phyloP scores from a whole-genome alignment of 2,113 vertebrate species.

The human region DNA sequence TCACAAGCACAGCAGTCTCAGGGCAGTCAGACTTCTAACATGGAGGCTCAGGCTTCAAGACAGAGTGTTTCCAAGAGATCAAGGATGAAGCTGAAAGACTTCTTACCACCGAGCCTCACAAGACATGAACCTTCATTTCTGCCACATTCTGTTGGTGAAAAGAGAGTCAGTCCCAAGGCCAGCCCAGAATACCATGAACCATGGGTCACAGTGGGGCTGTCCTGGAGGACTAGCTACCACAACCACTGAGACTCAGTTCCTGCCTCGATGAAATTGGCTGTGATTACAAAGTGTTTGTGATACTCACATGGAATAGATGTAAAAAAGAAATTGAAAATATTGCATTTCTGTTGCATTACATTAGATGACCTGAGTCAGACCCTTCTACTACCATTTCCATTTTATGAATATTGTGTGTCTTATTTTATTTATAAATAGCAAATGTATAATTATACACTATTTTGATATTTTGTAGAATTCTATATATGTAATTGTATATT shows the following conservation, averaged over 20 bases:
- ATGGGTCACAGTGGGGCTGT: not conserved
- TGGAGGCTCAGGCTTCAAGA: not conserved
- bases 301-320: not conserved
- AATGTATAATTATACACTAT: not conserved
- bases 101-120: not conserved
- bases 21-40: not conserved
- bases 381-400: not conserved
- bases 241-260: not conserved
- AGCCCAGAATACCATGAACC: not conserved
- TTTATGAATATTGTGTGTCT: not conserved
- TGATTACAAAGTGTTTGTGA: not conserved
- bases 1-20: too few relatives aligned
- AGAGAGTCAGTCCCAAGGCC: not conserved
- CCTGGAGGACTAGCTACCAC: not conserved
- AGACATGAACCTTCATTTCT: not conserved
- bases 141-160: not conserved
- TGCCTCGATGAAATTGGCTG: not conserved
- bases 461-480: not conserved
- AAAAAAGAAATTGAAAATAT: not conserved
- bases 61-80: not conserved
- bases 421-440: not conserved
- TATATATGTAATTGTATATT: not conserved
- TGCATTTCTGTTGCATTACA: not conserved
- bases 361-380: not conserved
- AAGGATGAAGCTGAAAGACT: not conserved